These are phyloP conservation scores for Antechinus flavipes DNA, from an alignment of 2,113 vertebrate species.

Conservation along the genomic window DNA sequence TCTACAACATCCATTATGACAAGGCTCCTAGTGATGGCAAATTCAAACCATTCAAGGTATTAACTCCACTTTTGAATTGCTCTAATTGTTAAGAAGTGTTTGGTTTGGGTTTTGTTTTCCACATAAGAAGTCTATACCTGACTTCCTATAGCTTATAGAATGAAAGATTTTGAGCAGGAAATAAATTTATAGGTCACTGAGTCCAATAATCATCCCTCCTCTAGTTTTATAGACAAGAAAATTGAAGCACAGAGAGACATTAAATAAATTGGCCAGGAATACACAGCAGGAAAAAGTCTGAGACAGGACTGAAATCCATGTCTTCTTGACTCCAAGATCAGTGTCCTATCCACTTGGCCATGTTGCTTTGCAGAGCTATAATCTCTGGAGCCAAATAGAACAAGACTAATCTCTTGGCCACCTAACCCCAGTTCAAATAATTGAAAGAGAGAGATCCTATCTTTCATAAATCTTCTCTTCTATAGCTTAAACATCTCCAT, in stretches of 20 bases:
- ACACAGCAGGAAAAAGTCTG: not conserved
- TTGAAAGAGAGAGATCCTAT: not conserved
- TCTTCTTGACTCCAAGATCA: not conserved
- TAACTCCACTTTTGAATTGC: not conserved
- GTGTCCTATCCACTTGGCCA: not conserved
- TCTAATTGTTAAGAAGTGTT: not conserved
- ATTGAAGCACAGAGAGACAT: not conserved
- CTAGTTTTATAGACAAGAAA: not conserved
- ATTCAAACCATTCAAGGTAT: not conserved
- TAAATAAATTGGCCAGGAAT: not conserved
- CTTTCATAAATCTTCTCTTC: not conserved
- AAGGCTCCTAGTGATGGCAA: not conserved
- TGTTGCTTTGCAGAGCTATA: not conserved
- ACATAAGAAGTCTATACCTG: not conserved
- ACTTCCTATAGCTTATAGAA: not conserved
- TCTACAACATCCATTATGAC: not conserved
- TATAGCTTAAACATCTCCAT: not conserved
- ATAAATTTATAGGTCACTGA: too few species aligned
- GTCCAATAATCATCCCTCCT: too few species aligned
- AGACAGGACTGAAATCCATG: not conserved
- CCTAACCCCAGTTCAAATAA: not conserved
- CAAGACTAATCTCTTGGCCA: not conserved
- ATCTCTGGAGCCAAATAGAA: not conserved
- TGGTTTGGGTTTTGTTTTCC: not conserved
- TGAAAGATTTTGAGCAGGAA: not conserved